Base-by-base conservation (phyloP, 1,140 invertebrate species). In the Aphis gossypii region DNA sequence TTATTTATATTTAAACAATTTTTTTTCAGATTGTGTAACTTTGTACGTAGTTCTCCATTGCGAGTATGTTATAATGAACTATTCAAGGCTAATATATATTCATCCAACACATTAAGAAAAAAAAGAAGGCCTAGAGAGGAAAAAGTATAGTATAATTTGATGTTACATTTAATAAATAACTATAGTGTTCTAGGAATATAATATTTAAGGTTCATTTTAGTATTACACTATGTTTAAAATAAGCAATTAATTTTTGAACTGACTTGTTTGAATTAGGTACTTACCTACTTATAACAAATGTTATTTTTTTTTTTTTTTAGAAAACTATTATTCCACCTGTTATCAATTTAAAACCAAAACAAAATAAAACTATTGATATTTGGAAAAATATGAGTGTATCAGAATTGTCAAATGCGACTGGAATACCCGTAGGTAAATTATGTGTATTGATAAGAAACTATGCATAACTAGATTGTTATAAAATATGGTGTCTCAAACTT, bases 321-420 rank as follows among this genome's bases (percentile, higher is more conserved):
- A 91, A 94, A 48, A 54, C 20, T 25, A 38, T 94, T 51, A 46
- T 41, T 18, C 2, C 44, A 35, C 82, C 91, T 20, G 44, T 84
- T 2, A 82, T 86, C 18, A 20, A 89, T 18, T 51, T 91, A 35
- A 93, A 94, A 92, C 92, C 95, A 92, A 95, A 95, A 91, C 94
- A 95, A 94, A 94, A 94, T 8, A 95, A 95, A 94, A 95, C 97
- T 30, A 95, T 97, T 14, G 96, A 96, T 92, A 95, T 98, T 93
- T 98, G 98, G 98, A 96, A 96, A 89, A 96, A 97, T 94, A 98
- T 98, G 96, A 98, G 97, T 23, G 96, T 98, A 1, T 94, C 95
- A 86, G 97, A 98, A 95, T 95, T 99, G 94, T 96, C 97, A 44
- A 94, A 96, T 90, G 95, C 96, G 1, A 94, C 97, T 25, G 95